Evolutionary conservation across 1,140 invertebrate genomes (phyloP), one percentile per base, ranked within the genome.

Genomic region (Heliconius nattereri): DNA sequence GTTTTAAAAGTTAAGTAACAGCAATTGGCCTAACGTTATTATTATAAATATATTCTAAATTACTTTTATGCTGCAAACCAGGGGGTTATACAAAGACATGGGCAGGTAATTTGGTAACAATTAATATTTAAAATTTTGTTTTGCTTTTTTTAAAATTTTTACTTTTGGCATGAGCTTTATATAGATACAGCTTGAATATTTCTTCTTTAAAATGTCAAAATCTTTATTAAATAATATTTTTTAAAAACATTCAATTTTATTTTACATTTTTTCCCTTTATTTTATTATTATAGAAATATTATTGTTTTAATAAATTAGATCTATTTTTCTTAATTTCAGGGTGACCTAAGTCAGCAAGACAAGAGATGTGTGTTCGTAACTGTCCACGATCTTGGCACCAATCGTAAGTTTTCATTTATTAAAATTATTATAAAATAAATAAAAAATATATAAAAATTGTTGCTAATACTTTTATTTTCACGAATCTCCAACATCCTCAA

Each of bases 331-430:
- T 71, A 57, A 80, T 79, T 92, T 94, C 94, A 98, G 97, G 97
- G 97, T 78, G 97, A 97, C 92, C 90, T 97, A 81, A 96, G 96
- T 75, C 96, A 97, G 88, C 96, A 97, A 87, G 97, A 97, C 85
- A 97, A 97, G 86, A 95, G 96, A 89, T 97, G 97, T 81, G 96
- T 98, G 71, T 98, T 98, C 89, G 94, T 98, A 37, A 98, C 98
- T 23, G 97, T 98, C 8, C 98, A 98, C 92, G 98, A 98, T 91
- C 95, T 98, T 83, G 98, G 98, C 90, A 97, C 97, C 88, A 98
- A 98, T 93, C 97, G 97, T 98, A 95, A 97, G 97, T 97, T 72
- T 13, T 35, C 35, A 35, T 73, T 57, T 40, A 7, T 52, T 37
- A 37, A 40, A n/a, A 72, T 37, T 37, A 6, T 29, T 5, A 29